Conservation (phyloP, 2,797 vertebrate genomes). For the Halcyon leucocephala region DNA sequence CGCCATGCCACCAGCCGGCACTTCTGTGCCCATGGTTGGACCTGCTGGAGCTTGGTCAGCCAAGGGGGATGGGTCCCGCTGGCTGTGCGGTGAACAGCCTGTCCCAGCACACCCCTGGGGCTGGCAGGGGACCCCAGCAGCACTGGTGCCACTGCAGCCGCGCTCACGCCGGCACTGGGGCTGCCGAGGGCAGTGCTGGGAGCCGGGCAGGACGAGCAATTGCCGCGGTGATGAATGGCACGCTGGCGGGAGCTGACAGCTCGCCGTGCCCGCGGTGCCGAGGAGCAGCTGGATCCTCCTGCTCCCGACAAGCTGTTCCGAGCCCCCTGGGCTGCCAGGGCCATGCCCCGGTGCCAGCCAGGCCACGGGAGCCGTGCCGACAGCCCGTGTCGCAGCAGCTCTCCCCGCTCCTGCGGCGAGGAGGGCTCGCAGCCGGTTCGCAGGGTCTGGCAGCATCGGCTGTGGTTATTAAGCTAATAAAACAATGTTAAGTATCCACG, state of each 20-base stretch:
- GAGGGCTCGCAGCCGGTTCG: fast-evolving
- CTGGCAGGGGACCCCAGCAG: not conserved
- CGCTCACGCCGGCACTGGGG: fast-evolving
- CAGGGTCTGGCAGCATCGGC: not conserved
- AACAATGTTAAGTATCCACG: slow-evolving; percentile 21
- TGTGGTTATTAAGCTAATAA: slow-evolving; percentile 52
- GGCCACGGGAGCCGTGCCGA: fast-evolving
- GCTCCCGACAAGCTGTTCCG: not conserved
- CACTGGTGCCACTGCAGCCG: not conserved
- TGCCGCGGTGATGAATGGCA: not conserved
- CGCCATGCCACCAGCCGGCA: not conserved
- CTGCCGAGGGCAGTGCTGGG: not conserved
- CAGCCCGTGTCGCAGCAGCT: fast-evolving
- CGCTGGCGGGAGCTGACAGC: not conserved
- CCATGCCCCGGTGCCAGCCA: fast-evolving
- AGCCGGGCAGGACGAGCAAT: not conserved
- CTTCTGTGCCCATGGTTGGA: fast-evolving
- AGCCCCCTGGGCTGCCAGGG: not conserved
- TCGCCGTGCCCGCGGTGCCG: not conserved
- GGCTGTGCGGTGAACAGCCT: fast-evolving
- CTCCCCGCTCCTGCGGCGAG: fast-evolving
- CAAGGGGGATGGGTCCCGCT: fast-evolving
- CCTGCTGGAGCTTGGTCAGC: fast-evolving
- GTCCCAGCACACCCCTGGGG: fast-evolving
- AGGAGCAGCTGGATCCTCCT: not conserved